These are phyloP conservation scores for Myotis pilosus DNA, from an alignment of 2,797 vertebrate species.

Conservation along the genomic window DNA sequence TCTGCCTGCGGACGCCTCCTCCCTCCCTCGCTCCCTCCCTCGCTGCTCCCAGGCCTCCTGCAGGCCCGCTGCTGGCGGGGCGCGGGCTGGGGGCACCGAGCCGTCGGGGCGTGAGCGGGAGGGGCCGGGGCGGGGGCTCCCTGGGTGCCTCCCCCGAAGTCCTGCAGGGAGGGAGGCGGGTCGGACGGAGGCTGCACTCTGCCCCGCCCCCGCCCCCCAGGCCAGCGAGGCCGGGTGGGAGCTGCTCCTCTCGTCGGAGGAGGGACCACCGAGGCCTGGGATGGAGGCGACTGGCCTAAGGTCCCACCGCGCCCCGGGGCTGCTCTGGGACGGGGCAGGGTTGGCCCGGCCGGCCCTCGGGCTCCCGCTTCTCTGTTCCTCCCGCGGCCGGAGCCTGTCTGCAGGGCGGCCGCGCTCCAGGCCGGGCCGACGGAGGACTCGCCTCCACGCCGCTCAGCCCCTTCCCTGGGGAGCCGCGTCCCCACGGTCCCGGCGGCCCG, in stretches of 20 bases:
- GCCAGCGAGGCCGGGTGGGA: no score
- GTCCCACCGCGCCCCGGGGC: slow-evolving; percentile 24
- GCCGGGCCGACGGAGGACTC: not conserved
- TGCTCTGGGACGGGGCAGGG: not conserved
- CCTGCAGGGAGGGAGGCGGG: not conserved
- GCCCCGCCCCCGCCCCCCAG: not conserved
- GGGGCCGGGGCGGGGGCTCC: not conserved
- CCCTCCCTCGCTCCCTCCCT: not conserved
- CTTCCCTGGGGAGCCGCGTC: slow-evolving; percentile 40
- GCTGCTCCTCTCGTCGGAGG: no score
- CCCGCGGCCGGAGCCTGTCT: not conserved
- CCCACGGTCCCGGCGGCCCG: slow-evolving; percentile 71
- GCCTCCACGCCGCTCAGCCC: not conserved
- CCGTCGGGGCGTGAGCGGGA: not conserved
- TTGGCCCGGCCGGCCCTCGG: not conserved
- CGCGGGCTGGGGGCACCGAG: not conserved
- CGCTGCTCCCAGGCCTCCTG: not conserved
- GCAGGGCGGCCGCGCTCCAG: no score
- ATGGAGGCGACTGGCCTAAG: slow-evolving; percentile 27
- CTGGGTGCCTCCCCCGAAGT: accelerated
- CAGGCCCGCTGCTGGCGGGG: not conserved
- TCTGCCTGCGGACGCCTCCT: slow-evolving; percentile 45
- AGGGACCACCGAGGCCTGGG: not conserved
- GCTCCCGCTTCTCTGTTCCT: not conserved
- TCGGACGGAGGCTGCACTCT: not conserved